Evolutionary conservation across 2,113 vertebrate species (phyloP), one percentile per base, ranked within the genome.

Genomic region (Ochotona princeps): DNA sequence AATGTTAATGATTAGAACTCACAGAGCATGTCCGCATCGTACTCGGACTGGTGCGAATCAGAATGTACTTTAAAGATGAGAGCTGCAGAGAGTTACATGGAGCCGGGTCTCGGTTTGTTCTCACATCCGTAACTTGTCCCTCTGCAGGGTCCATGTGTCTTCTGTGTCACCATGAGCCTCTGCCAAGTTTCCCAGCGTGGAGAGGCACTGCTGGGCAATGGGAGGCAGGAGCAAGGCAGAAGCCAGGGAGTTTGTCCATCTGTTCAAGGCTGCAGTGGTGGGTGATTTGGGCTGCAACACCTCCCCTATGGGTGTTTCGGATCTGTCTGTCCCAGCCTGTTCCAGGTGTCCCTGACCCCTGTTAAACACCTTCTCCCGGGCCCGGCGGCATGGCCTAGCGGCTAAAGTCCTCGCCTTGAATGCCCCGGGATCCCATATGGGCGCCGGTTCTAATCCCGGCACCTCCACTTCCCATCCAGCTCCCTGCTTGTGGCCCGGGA

Each of bases 11-110:
- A 44, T 88, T 78, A 69, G 75, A 83, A 90, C 60, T 49, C 67
- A 74, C 90, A 63, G 25, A 54, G 23, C 25, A 7, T 66, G 28
- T 32, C 66, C 2, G 32, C 80, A 79, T 35, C 60, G 86, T 80
- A 83, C 2, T 32, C 28, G 87, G 74, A 86, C 66, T 72, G 80
- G 6, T 72, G 32, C 90, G 63, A 92, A 61, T 15, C 26, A 89
- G 75, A 92, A 92, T 65, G 21, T 78, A 81, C 30, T 51, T 95
- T 44, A 35, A 49, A 73, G 26, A n/a, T 25, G 23, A 83, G 47
- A 72, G 83, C 60, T 90, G n/a, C n/a, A 80, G 30, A 80, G 30
- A 8, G 17, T 80, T 49, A 26, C 91, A 87, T 4, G 66, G 35
- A 35, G 30, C 49, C 35, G 9, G 13, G 61, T 35, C 73, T 78